These are phyloP conservation scores for Papilio gigon DNA, from an alignment of 2,888 invertebrate species.

Conservation along the genomic window DNA sequence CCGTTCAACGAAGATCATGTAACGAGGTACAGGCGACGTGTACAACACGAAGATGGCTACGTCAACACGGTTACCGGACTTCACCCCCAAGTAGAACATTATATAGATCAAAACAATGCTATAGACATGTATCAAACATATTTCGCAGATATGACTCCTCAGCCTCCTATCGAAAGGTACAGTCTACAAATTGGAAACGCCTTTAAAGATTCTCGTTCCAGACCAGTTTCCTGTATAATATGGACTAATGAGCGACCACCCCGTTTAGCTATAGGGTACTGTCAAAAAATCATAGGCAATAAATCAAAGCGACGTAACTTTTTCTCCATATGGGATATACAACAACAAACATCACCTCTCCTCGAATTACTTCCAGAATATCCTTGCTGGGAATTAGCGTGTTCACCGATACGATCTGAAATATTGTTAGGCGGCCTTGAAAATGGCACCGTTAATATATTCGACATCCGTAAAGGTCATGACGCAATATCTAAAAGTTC, in stretches of 20 bases:
- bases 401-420: conserved; percentile 64
- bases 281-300: conserved; percentile 57
- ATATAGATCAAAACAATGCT: conserved; percentile 89
- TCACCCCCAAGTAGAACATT: conserved; percentile 83
- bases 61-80: conserved; percentile 84
- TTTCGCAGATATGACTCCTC: conserved; percentile 81
- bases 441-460: conserved; percentile 75
- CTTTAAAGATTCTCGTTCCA: conserved; percentile 83
- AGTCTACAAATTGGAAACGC: conserved; percentile 85
- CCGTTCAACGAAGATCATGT: conserved; percentile 86
- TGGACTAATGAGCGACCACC: conserved; percentile 87
- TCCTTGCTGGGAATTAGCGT: conserved; percentile 71
- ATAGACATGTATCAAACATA: conserved; percentile 91
- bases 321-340: conserved; percentile 86
- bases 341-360: conserved; percentile 69
- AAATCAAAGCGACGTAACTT: conserved; percentile 64
- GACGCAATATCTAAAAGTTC: conserved; percentile 87
- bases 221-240: conserved; percentile 83
- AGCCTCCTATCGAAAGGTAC: conserved; percentile 80
- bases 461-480: conserved; percentile 90
- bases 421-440: conserved; percentile 66
- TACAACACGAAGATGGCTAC: conserved; percentile 90
- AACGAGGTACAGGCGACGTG: conserved; percentile 87
- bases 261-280: conserved; percentile 85
- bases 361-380: conserved; percentile 57